Percentiles rank a stretch among this genome's conserved stretches.
These are phyloP conservation scores for Laspeyria flexula DNA, from an alignment of 2,888 invertebrate genomes.

Conservation along the genomic window DNA sequence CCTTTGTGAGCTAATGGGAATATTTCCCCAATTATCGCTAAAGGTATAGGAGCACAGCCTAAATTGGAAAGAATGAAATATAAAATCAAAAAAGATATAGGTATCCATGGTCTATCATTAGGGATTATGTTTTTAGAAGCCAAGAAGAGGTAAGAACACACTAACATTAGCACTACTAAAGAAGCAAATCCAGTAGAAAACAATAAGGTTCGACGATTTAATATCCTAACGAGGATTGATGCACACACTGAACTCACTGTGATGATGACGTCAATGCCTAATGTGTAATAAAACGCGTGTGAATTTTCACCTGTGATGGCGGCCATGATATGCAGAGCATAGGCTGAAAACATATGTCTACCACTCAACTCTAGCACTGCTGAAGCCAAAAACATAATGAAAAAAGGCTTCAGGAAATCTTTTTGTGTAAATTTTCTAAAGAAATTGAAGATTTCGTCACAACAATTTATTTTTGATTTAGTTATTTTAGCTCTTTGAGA, in stretches of 20 bases:
- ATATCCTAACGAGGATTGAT: conserved; percentile 57
- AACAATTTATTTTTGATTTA: conserved; percentile 11
- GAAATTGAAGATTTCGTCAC: conserved; percentile 20
- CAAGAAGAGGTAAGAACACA: conserved; percentile 57
- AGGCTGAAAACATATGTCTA: conserved; percentile 64
- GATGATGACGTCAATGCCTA: conserved; percentile 62
- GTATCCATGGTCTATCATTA: conserved; percentile 49
- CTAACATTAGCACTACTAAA: conserved; percentile 44
- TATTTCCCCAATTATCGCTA: conserved; percentile 68
- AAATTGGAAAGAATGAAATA: conserved; percentile 66
- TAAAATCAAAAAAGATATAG: conserved; percentile 52
- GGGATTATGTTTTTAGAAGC: conserved; percentile 44
- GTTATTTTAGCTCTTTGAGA: conserved; percentile 50
- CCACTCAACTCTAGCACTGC: conserved; percentile 62
- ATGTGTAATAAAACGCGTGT: conserved; percentile 57
- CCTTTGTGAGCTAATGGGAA: conserved; percentile 66
- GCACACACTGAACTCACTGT: conserved; percentile 56
- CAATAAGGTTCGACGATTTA: conserved; percentile 60
- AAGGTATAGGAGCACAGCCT: conserved; percentile 67
- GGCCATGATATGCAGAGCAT: conserved; percentile 62
- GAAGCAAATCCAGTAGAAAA: conserved; percentile 60
- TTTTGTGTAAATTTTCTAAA: conserved; percentile 54
- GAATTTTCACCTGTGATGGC: conserved; percentile 54
- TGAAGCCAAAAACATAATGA: conserved; percentile 51
- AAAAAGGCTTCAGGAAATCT: conserved; percentile 61